A percentile compares a stretch with the other conserved stretches of the same genome.
Conservation (phyloP, 2,797 vertebrate genomes). For the Amphiprion clarkii region DNA sequence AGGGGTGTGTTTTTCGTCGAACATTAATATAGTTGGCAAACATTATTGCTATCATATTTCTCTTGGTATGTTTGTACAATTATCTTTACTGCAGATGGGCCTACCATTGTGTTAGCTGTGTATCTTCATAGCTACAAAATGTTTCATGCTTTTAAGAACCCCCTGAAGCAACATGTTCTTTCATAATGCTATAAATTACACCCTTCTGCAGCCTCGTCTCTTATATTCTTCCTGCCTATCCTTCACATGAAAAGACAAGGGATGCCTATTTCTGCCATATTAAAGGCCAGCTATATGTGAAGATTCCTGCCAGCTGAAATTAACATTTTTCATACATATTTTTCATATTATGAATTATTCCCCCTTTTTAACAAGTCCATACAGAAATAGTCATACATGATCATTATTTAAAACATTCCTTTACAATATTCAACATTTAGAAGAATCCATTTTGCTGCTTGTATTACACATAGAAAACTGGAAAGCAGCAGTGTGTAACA, state of each 20-base stretch:
- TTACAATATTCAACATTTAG: background rate
- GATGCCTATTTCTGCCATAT: background rate
- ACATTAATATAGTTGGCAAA: conserved; percentile 38
- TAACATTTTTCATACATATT: background rate
- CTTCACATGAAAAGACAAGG: conserved; percentile 11
- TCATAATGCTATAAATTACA: conserved; percentile 36
- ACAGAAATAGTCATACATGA: background rate
- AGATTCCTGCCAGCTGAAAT: background rate
- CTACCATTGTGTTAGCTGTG: conserved; percentile 31
- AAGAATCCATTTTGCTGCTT: background rate
- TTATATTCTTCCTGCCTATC: conserved; percentile 37
- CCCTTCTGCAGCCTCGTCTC: conserved; percentile 22
- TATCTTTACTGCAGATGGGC: conserved; percentile 40
- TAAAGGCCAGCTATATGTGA: background rate
- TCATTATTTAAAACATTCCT: conserved; percentile 2
- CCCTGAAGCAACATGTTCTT: conserved; percentile 64
- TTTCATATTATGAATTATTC: conserved; percentile 2
- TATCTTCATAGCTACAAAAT: conserved; percentile 36
- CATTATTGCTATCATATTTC: conserved; percentile 58
- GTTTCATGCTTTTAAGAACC: conserved; percentile 52
- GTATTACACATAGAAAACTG: too few species aligned
- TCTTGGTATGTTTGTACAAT: conserved; percentile 49
- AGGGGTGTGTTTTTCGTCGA: conserved; percentile 6
- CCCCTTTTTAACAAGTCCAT: conserved; percentile 5
- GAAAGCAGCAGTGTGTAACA: too few species aligned